Evolutionary conservation across 1,140 invertebrate species (phyloP), one percentile per base, ranked within the genome.

Genomic region (Tachypleus tridentatus): DNA sequence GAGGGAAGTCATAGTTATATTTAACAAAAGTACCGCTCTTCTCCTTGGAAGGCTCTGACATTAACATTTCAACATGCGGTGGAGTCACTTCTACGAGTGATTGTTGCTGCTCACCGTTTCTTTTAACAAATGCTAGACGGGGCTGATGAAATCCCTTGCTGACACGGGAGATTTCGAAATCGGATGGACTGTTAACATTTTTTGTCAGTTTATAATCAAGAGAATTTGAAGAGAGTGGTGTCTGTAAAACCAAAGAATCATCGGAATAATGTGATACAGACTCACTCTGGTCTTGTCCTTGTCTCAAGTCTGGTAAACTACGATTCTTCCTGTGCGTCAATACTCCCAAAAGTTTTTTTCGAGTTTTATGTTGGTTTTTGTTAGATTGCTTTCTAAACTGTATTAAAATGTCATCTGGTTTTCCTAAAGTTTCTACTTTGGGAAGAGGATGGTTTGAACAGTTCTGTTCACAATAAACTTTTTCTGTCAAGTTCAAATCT

Each of bases 331-430:
- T 80, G 68, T 86, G 82, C 51, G 93, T 92, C 61, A 93, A 78
- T 3, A 89, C 90, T 49, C 91, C 90, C 89, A 93, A 92, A 1
- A 93, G 72, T 76, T 93, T 93, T 73, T 90, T 81, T 49, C 90
- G 78, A 57, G 93, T 91, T 78, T 91, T 92, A 73, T 93, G 91
- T 74, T 93, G 91, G 70, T 93, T 94, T 73, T 93, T 93, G 10
- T 84, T 85, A 60, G 64, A 59, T 60, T 67, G 65, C n/a, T 6
- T 52, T 8, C 51, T 67, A 29, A 49, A 61, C 54, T 67, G 65
- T 49, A 9, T 50, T 4, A 50, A 63, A 8, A 3, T 29, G 10
- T 64, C 51, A 68, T 29, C 29, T 62, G 57, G 50, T 51, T 71
- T 68, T 64, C 70, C 67, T 51, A 62, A 51, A 11, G 59, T 56